Evolutionary conservation across 2,113 vertebrate species (phyloP).

Genomic region (Ardeotis arabs): DNA sequence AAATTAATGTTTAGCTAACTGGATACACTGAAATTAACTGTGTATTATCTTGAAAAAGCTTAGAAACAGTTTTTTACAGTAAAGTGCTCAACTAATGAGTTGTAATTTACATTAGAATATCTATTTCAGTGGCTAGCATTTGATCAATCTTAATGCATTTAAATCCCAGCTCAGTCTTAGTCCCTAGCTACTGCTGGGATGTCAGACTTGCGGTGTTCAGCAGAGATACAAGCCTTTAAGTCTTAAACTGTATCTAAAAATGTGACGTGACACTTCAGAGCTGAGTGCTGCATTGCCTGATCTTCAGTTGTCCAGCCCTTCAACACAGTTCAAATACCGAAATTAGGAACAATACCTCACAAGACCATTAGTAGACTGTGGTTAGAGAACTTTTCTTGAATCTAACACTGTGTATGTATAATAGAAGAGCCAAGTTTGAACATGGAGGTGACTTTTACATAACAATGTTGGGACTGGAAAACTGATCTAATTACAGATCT

Average conservation of each 20-base stretch:
- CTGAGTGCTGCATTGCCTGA: neutral
- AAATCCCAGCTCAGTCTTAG: neutral
- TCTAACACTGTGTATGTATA: neutral
- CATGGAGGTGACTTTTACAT: accelerated
- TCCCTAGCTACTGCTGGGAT: neutral
- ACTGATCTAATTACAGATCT: neutral
- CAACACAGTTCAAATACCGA: neutral
- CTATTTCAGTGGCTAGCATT: neutral
- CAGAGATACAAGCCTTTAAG: neutral
- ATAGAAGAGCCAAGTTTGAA: neutral
- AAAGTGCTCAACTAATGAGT: neutral
- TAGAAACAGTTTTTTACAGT: neutral
- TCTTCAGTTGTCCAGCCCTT: neutral
- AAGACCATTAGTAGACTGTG: neutral
- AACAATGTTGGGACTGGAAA: neutral
- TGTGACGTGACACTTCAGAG: neutral
- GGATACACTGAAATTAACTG: neutral
- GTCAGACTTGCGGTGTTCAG: neutral
- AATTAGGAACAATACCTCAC: neutral
- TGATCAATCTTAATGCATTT: neutral
- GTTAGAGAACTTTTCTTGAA: neutral
- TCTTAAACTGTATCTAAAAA: neutral
- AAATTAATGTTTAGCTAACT: neutral
- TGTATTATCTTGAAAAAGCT: neutral
- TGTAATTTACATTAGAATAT: neutral